Evolutionary conservation across 1,140 invertebrate genomes (phyloP).

Genomic region (Zaprionus vittiger): DNA sequence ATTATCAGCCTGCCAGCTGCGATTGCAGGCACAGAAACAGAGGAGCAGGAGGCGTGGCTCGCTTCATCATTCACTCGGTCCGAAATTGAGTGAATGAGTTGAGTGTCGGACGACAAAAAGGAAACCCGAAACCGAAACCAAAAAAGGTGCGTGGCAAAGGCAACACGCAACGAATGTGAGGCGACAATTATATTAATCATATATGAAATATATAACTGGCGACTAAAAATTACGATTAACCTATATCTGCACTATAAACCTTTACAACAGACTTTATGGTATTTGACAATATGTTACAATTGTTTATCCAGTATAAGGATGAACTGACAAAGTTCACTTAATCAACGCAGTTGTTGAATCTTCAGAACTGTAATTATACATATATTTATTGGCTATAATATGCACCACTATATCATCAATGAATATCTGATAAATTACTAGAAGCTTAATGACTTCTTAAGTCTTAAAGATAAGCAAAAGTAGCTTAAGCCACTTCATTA

Average conservation of each 20-base stretch:
- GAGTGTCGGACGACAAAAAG: not conserved
- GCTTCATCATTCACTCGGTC: conserved; percentile 60
- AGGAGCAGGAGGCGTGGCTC: conserved; percentile 52
- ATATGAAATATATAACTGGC: not conserved
- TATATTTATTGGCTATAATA: no score
- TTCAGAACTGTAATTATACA: no score
- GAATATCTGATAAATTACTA: no score
- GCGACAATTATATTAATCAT: not conserved
- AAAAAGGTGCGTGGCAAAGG: conserved; percentile 4
- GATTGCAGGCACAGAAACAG: conserved; percentile 25
- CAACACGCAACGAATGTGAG: not conserved
- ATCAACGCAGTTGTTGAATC: no score
- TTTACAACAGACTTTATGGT: no score
- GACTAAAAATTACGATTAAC: no score
- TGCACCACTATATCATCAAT: no score
- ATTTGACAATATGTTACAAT: no score
- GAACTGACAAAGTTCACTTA: no score
- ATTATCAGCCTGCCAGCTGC: conserved; percentile 37
- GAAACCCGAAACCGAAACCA: conserved; percentile 1
- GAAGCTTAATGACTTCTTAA: not conserved
- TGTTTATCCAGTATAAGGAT: no score
- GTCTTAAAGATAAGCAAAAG: not conserved
- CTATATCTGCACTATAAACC: no score
- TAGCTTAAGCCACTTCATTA: not conserved
- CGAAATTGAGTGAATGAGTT: conserved; percentile 31